These are phyloP conservation scores for Pseudomyrmex gracilis DNA, from an alignment of 1,140 invertebrate species.

Conservation along the genomic window DNA sequence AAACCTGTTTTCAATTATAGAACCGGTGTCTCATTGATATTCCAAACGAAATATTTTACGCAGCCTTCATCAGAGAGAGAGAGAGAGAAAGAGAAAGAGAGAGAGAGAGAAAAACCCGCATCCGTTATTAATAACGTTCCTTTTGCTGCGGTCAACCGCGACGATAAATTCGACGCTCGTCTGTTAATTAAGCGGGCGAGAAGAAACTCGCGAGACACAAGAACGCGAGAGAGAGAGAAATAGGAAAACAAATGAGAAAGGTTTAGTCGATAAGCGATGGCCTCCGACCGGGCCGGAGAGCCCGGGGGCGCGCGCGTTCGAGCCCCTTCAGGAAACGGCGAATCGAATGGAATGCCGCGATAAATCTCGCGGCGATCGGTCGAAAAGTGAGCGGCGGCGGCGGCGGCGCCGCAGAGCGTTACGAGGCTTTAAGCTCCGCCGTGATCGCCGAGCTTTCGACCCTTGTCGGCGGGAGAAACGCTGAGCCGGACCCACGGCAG, in stretches of 20 bases:
- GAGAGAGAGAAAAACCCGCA: no score
- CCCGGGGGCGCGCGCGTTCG: slow-evolving; percentile 2
- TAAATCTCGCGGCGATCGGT: slow-evolving; percentile 52
- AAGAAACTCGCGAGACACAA: slow-evolving; percentile 29
- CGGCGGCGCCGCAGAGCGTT: slow-evolving; percentile 15
- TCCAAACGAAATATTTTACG: background rate
- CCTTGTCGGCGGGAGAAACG: slow-evolving; percentile 22
- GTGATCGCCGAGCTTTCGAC: slow-evolving; percentile 41
- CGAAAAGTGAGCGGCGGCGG: slow-evolving; percentile 41
- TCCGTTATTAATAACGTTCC: slow-evolving; percentile 43
- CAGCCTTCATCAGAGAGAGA: background rate
- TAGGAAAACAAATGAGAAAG: slow-evolving; percentile 54
- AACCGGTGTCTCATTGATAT: slow-evolving; percentile 6
- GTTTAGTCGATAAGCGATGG: slow-evolving; percentile 47
- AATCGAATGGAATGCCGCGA: slow-evolving; percentile 46
- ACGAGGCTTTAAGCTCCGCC: slow-evolving; percentile 27
- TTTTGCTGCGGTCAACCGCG: slow-evolving; percentile 7
- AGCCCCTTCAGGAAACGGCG: slow-evolving; percentile 28
- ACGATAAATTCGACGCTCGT: slow-evolving; percentile 30
- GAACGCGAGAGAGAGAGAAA: slow-evolving; percentile 35
- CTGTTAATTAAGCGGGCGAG: slow-evolving; percentile 34
- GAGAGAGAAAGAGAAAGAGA: no score
- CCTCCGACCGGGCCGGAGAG: slow-evolving; percentile 15
- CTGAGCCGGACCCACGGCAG: background rate
- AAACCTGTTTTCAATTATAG: slow-evolving; percentile 15